These are phyloP conservation scores for Hypothenemus hampei DNA, from an alignment of 1,140 invertebrate genomes.

Conservation along the genomic window DNA sequence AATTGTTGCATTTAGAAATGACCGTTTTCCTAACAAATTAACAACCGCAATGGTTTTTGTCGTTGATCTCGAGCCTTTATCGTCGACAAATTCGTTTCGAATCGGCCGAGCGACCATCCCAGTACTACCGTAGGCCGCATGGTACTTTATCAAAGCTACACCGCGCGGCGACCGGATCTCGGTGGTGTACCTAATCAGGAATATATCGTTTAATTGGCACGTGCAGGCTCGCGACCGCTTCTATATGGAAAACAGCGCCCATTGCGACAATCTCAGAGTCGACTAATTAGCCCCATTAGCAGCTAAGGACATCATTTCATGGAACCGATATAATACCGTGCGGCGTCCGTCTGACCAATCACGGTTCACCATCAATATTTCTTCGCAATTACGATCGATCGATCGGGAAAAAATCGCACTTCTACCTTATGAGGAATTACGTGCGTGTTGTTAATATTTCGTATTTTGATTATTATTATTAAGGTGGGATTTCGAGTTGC, in stretches of 20 bases:
- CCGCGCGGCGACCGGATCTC: constrained; percentile 20
- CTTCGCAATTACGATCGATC: constrained; percentile 27
- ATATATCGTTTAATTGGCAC: constrained; percentile 37
- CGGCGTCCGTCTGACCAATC: constrained; percentile 32
- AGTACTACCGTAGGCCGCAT: too few species aligned
- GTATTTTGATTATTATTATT: too few species aligned
- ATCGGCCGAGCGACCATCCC: too few species aligned
- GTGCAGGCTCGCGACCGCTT: constrained; percentile 33
- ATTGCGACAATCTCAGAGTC: constrained; percentile 44
- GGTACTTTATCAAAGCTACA: constrained; percentile 24
- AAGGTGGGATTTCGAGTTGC: too few species aligned
- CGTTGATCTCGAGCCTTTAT: too few species aligned
- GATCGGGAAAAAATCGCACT: too few species aligned
- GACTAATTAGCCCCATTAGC: constrained; percentile 42
- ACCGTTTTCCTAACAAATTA: too few species aligned
- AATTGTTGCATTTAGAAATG: too few species aligned
- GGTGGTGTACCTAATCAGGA: constrained; percentile 31
- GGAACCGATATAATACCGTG: constrained; percentile 34
- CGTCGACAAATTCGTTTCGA: too few species aligned
- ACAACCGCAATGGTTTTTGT: too few species aligned
- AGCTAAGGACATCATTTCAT: constrained; percentile 39
- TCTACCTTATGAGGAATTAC: too few species aligned
- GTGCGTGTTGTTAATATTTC: too few species aligned
- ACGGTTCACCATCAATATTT: constrained; percentile 24
- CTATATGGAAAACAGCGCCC: constrained; percentile 42